phyloP scores from a whole-genome alignment of 1,140 invertebrate species.

The Scaptomyza graminum region DNA sequence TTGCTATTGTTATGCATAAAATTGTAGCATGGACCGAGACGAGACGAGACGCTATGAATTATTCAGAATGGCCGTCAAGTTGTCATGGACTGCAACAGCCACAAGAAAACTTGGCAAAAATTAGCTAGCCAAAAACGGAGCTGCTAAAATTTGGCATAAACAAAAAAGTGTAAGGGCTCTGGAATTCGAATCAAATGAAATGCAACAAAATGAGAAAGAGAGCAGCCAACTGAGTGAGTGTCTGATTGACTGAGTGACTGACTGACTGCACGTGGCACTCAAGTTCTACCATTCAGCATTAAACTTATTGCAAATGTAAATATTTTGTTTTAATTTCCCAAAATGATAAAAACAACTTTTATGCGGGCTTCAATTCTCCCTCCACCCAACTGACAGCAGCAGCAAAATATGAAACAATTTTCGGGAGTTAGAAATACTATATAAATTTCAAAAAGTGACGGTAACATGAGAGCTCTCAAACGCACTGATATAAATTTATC shows the following conservation, averaged over 20 bases:
- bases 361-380: conserved; percentile 47
- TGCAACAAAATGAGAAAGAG: conserved; percentile 20
- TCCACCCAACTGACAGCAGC: conserved; percentile 4
- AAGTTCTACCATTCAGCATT: conserved; percentile 34
- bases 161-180: conserved; percentile 16
- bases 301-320: conserved; percentile 77
- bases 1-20: conserved; percentile 68
- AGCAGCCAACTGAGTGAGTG: background rate
- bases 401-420: conserved; percentile 48
- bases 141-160: conserved; percentile 40
- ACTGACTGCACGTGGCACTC: conserved; percentile 14
- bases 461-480: conserved; percentile 60
- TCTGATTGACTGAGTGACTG: conserved; percentile 14
- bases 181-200: conserved; percentile 27
- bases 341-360: conserved; percentile 59
- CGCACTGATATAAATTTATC: conserved; percentile 77
- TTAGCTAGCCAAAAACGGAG: conserved; percentile 34
- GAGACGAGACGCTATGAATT: conserved; percentile 60
- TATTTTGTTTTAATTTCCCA: conserved; percentile 76
- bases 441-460: conserved; percentile 34
- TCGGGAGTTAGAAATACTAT: conserved; percentile 29
- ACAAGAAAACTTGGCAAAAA: conserved; percentile 35
- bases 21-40: conserved; percentile 48
- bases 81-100: conserved; percentile 68
- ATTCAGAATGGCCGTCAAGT: conserved; percentile 76